Evolutionary conservation across 2,797 vertebrate species (phyloP).

Genomic region (Micropoecilia bifurca): DNA sequence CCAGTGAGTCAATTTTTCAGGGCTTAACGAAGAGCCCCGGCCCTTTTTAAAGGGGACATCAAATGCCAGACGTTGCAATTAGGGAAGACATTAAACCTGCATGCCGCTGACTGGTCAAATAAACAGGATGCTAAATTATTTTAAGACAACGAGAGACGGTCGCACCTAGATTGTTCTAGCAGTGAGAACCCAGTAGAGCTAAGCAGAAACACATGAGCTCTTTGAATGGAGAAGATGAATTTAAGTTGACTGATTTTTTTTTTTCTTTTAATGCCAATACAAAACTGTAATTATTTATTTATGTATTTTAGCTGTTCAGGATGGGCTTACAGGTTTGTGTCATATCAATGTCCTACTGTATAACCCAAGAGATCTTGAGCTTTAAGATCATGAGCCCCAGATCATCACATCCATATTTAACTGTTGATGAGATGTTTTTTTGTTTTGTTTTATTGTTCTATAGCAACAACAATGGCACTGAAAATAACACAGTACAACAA

Average conservation of each 20-base stretch:
- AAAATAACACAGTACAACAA: background rate
- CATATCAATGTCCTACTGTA: background rate
- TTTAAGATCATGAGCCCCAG: background rate
- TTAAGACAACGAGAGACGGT: background rate
- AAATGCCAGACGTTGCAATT: background rate
- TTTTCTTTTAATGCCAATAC: background rate
- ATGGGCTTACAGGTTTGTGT: background rate
- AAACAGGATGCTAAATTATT: slow-evolving; percentile 5
- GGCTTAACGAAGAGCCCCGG: background rate
- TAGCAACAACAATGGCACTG: background rate
- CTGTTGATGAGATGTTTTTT: background rate
- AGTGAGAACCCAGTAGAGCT: background rate
- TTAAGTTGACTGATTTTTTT: background rate
- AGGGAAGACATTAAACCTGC: slow-evolving; percentile 2
- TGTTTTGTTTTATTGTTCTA: background rate
- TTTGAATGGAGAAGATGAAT: background rate
- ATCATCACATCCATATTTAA: background rate
- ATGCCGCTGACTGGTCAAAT: background rate
- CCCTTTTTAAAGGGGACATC: background rate
- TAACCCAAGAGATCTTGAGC: background rate
- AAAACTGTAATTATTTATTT: background rate
- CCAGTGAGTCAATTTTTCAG: background rate
- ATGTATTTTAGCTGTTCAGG: background rate
- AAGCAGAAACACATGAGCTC: background rate
- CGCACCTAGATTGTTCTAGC: background rate